Base-by-base conservation (phyloP, 64 coral and sea anemone species). In the Trachythela sp. region DNA sequence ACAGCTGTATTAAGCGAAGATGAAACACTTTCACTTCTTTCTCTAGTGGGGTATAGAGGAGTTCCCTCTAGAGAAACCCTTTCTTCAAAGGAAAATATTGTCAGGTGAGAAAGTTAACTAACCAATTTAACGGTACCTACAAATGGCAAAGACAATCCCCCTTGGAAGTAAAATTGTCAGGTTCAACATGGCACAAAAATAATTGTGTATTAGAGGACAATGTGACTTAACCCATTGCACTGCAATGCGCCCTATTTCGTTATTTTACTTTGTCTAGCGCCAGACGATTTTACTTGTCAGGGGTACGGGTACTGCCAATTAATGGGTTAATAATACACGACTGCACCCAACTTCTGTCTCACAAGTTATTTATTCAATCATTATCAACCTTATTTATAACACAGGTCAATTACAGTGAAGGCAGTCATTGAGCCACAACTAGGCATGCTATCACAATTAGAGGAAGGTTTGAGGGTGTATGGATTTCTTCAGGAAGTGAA, bases 391-490 rank as follows among this genome's bases (percentile, higher is more conserved):
- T 77, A 35, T 77, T 77, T 32, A 77, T 18, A 35, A 5, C 17
- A 4, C 26, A 77, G 71, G 17, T 27, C 71, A 15, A 77, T 77
- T 77, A 77, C 36, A 13, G 29, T 77, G 71, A 77, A 77, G 26
- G 24, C 71, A 77, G 71, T 77, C 13, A 77, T 77, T 32, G 71
- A 77, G 26, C 71, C 71, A 5, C 71, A 77, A 77, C 71, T 77
- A 5, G 31, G 71, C 71, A 32, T 38, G 36, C 13, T 77, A 32
- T 77, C 71, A 35, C 71, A 77, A 35, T 35, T 77, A 38, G 30
- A 77, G 71, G 71, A 77, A 77, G 71, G 71, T 13, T 38, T 77
- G 29, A 13, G 26, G 71, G 1, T 77, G 71, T 77, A 77, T 77
- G 71, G 71, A 32, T 35, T 77, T 77, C 71, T 77, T 13, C 7